Evolutionary conservation across 2,113 vertebrate genomes (phyloP).

Genomic region (Budorcas taxicolor): DNA sequence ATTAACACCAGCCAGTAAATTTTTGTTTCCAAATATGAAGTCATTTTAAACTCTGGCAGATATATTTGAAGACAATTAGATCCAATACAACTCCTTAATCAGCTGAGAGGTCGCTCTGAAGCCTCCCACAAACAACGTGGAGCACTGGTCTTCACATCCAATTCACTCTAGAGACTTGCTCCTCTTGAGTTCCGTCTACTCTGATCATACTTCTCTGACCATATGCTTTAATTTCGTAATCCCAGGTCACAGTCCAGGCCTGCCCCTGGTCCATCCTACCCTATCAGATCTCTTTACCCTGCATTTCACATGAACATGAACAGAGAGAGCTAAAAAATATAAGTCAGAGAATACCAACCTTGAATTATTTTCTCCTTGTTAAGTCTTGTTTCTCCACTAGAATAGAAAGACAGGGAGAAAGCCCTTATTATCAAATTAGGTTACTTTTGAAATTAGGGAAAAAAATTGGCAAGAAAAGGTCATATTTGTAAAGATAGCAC

Average conservation of each 20-base stretch:
- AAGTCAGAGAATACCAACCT: slow-evolving; percentile 81
- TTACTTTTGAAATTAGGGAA: slow-evolving; percentile 2
- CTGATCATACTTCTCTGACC: background rate
- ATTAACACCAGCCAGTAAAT: background rate
- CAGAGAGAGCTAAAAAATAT: background rate
- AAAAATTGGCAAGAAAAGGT: background rate
- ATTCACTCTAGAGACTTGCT: background rate
- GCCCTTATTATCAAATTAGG: background rate
- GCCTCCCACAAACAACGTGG: background rate
- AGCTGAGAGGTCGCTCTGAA: background rate
- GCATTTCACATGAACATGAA: background rate
- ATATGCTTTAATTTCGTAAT: background rate
- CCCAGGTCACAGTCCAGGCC: background rate
- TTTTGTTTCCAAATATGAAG: slow-evolving; percentile 17
- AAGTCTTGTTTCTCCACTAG: slow-evolving; percentile 93
- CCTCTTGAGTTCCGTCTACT: background rate
- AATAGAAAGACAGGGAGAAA: slow-evolving; percentile 43
- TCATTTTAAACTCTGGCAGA: background rate
- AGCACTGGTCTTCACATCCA: background rate
- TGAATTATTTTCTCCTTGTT: slow-evolving; percentile 95
- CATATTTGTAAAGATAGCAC: background rate
- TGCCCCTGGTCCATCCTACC: background rate
- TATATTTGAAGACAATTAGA: slow-evolving; percentile 23
- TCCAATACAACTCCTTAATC: background rate
- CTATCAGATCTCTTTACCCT: background rate